Evolutionary conservation across 2,888 invertebrate species (phyloP).

Genomic region (Nomada hirtipes): DNA sequence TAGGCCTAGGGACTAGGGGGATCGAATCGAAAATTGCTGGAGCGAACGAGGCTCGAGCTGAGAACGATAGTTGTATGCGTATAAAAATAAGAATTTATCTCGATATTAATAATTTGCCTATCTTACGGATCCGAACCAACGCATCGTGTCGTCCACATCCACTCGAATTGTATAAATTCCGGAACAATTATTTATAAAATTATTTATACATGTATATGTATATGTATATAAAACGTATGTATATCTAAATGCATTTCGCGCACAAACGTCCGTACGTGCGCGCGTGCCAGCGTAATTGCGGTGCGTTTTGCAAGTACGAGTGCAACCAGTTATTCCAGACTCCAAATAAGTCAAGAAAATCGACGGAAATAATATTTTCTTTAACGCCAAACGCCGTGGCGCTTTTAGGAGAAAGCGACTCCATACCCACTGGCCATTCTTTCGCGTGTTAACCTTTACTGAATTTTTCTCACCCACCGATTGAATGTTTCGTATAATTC

Average conservation of each 20-base stretch:
- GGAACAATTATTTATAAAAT: conserved; percentile 70
- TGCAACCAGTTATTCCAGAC: too few species aligned
- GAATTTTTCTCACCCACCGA: conserved; percentile 1
- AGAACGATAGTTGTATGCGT: conserved; percentile 62
- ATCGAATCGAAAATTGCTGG: conserved; percentile 17
- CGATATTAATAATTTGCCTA: conserved; percentile 62
- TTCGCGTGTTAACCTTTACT: too few species aligned
- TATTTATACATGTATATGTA: conserved; percentile 42
- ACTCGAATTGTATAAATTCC: conserved; percentile 69
- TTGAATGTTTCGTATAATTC: too few species aligned
- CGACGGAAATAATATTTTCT: too few species aligned
- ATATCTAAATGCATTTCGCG: background rate
- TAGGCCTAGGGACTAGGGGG: background rate
- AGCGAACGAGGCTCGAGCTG: conserved; percentile 35
- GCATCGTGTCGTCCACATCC: conserved; percentile 30
- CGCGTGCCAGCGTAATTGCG: background rate
- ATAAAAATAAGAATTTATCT: conserved; percentile 72
- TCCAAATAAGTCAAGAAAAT: too few species aligned
- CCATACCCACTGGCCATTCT: too few species aligned
- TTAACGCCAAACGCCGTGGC: too few species aligned
- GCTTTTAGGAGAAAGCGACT: too few species aligned
- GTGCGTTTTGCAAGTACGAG: too few species aligned
- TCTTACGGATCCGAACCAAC: conserved; percentile 58
- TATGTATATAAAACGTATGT: conserved; percentile 56
- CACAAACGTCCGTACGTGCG: background rate